Conservation (phyloP, 2,113 vertebrate species). For the Malurus alboscapulatus region DNA sequence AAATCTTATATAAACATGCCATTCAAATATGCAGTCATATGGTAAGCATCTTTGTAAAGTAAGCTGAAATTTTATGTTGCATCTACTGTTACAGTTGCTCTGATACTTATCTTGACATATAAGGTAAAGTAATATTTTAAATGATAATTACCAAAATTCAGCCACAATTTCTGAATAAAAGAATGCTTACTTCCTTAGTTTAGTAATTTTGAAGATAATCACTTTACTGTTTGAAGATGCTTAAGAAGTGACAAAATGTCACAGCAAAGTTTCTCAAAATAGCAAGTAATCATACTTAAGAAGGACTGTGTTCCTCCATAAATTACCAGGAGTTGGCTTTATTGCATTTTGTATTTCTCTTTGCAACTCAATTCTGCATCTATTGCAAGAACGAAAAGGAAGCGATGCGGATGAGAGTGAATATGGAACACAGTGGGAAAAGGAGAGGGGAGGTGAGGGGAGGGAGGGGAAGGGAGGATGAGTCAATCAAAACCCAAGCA, state of each 20-base stretch:
- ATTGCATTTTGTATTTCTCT: background rate
- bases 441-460: background rate
- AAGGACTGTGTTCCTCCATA: background rate
- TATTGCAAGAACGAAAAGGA: background rate
- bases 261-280: background rate
- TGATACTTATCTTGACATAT: background rate
- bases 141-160: background rate
- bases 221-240: background rate
- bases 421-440: background rate
- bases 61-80: background rate
- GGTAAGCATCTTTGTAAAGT: background rate
- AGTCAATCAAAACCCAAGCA: too few species aligned
- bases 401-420: background rate
- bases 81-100: background rate
- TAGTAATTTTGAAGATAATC: background rate
- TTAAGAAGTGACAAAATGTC: constrained; percentile 21
- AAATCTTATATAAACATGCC: background rate
- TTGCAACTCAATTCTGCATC: background rate
- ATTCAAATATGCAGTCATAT: background rate
- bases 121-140: background rate
- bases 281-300: background rate
- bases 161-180: background rate
- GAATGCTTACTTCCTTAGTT: background rate
- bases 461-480: too few species aligned
- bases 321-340: background rate